phyloP scores from a whole-genome alignment of 2,888 invertebrate species.

The Ferdinandea cuprea region DNA sequence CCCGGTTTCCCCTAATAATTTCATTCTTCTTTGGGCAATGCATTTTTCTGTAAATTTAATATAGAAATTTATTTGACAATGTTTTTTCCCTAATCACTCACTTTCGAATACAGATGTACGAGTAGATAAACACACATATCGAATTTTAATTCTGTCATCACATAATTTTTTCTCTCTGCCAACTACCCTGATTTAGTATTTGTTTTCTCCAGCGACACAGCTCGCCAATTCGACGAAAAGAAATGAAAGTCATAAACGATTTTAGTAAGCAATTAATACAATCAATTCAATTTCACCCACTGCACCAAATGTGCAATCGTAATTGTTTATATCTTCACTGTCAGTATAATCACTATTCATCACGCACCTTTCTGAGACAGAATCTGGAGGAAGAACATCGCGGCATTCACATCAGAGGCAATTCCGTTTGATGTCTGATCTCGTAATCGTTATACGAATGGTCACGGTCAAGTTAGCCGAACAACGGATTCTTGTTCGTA shows the following conservation, averaged over 20 bases:
- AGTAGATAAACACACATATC: background rate
- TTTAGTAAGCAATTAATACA: constrained; percentile 66
- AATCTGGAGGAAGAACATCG: constrained; percentile 42
- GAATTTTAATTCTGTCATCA: constrained; percentile 33
- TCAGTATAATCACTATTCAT: constrained; percentile 76
- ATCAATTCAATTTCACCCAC: constrained; percentile 82
- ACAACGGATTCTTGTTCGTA: constrained; percentile 55
- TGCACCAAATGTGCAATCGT: constrained; percentile 81
- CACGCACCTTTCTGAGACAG: constrained; percentile 79
- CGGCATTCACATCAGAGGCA: background rate
- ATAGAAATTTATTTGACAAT: background rate
- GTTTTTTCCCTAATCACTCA: constrained; percentile 8
- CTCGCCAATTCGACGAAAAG: constrained; percentile 40
- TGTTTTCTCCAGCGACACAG: constrained; percentile 40
- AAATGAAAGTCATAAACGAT: constrained; percentile 66
- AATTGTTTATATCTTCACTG: constrained; percentile 33
- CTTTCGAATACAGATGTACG: constrained; percentile 49
- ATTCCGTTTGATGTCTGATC: constrained; percentile 6
- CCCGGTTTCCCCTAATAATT: no score
- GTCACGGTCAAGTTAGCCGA: constrained; percentile 64
- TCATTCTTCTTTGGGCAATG: no score
- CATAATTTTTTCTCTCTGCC: background rate
- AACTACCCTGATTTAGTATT: background rate
- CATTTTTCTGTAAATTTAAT: no score
- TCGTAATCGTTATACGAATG: constrained; percentile 24